Conservation (phyloP, 2,113 vertebrate genomes). For the Lynx canadensis region DNA sequence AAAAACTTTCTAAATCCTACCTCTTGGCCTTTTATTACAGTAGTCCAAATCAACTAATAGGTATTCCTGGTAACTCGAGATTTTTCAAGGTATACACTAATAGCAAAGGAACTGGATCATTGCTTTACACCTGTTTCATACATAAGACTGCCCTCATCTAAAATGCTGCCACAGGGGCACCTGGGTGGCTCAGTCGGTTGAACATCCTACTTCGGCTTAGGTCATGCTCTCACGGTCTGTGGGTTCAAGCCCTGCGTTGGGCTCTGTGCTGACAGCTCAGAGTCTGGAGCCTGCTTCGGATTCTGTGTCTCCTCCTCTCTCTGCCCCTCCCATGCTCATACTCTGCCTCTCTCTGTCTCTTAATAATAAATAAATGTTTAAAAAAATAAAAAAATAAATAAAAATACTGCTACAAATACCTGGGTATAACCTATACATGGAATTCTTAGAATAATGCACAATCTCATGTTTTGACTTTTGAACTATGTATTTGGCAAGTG, state of each 20-base stretch:
- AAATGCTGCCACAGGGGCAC: background rate
- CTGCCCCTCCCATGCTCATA: too few relatives aligned
- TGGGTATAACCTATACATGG: background rate
- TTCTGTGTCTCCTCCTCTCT: too few relatives aligned
- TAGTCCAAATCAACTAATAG: background rate
- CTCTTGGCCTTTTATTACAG: background rate
- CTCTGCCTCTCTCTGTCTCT: too few relatives aligned
- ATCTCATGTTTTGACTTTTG: background rate
- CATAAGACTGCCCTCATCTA: conserved; percentile 27
- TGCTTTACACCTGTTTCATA: background rate
- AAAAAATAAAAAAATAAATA: too few relatives aligned
- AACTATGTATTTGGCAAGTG: background rate
- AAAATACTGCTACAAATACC: conserved; percentile 4
- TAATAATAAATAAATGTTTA: too few relatives aligned
- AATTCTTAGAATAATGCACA: background rate
- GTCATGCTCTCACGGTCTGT: too few relatives aligned
- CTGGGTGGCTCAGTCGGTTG: too few relatives aligned
- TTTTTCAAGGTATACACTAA: background rate
- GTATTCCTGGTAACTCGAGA: background rate
- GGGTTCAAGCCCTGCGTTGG: too few relatives aligned
- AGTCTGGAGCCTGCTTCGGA: too few relatives aligned
- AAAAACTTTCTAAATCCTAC: background rate
- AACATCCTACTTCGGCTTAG: too few relatives aligned
- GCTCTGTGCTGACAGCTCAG: too few relatives aligned
- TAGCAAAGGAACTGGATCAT: background rate